Base-by-base conservation (phyloP, 1,140 invertebrate species). In the Tetramorium alpestre region DNA sequence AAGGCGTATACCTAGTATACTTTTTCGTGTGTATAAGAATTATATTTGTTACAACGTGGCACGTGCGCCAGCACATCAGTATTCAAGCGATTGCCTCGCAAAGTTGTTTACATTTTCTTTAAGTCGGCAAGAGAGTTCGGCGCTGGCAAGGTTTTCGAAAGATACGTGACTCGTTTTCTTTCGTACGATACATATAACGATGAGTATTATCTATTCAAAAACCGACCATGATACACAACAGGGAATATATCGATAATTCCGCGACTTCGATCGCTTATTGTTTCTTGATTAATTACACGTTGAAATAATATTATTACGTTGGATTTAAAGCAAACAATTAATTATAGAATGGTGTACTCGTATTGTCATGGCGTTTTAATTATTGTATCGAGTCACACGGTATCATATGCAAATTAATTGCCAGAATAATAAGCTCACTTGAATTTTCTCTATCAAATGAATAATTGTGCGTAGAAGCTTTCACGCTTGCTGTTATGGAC, bases 401-500 rank as follows among this genome's bases (percentile, higher is more conserved):
- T 60, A 73, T 82, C 80, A 54, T 81, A 56, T 81, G 65, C 78
- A 84, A 84, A 84, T 84, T 75, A 84, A 84, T 84, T 84, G 80
- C 54, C 54, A 75, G 80, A 84, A 60, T 84, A 84, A 84, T 67
- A 84, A 60, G 69, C 69, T 49, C 69, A 49, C 80, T 60, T 73
- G 56, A 73, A 84, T 75, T 84, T 84, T 84, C 80, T 62, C 80
- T 33, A 6, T 18, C 41, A 44, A 60, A 47, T 56, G 54, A 60
- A 8, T 47, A 33, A 84, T 72, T 72, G 51, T 28, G 10, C 16
- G 11, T 81, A 78, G 33, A 25, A 13, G n/a, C 44, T 78, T 65
- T 77, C 54, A 11, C 33, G 41, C 13, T 41, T 44, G 38, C 10
- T 78, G 41, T 56, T 49, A 47, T 22, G 3, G 62, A 47, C 44